Conservation (phyloP, 2,888 invertebrate species). For the Trachelus tabidus region DNA sequence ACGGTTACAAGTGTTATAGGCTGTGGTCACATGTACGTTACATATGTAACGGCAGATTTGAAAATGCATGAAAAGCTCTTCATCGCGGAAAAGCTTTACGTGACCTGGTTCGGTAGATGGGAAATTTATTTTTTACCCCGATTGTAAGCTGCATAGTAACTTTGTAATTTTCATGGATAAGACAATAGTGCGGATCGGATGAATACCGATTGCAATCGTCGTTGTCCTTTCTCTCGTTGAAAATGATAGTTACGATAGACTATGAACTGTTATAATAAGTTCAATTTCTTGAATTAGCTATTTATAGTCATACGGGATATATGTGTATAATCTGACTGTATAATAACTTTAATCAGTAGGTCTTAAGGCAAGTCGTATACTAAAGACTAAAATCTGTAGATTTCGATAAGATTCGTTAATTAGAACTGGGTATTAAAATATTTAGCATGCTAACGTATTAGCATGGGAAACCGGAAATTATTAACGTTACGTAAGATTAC, state of each 20-base stretch:
- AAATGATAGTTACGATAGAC: background rate
- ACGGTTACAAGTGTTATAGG: background rate
- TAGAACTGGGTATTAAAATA: background rate
- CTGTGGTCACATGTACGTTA: background rate
- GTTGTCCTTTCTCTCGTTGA: background rate
- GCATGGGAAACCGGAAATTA: background rate
- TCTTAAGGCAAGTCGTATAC: constrained; percentile 26
- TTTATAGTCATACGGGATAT: background rate
- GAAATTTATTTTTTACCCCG: constrained; percentile 29
- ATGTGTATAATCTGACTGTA: background rate
- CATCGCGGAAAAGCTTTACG: background rate
- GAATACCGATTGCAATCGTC: background rate
- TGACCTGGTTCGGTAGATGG: constrained; percentile 17
- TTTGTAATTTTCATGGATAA: background rate
- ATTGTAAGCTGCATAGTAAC: background rate
- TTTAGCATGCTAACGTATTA: background rate
- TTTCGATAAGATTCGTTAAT: constrained; percentile 19
- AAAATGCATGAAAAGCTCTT: background rate
- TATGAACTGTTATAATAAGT: background rate
- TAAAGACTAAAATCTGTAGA: constrained; percentile 21
- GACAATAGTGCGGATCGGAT: background rate
- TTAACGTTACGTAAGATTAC: background rate
- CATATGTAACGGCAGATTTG: background rate
- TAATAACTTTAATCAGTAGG: constrained; percentile 38
- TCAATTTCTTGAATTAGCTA: background rate